These are phyloP conservation scores for Progne subis DNA, from an alignment of 2,113 vertebrate genomes.

Conservation along the genomic window DNA sequence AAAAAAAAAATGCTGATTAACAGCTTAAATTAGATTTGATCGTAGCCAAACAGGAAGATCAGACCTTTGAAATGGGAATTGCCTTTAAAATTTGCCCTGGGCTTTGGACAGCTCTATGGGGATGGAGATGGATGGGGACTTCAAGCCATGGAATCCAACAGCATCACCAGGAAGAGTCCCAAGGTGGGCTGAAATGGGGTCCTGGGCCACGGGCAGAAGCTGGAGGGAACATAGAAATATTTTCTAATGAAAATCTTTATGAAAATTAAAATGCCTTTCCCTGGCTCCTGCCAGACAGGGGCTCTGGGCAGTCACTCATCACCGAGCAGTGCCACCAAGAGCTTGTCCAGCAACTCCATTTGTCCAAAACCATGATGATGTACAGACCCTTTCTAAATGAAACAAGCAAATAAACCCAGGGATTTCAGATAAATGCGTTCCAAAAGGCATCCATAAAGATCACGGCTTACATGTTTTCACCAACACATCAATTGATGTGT, in stretches of 20 bases:
- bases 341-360: background rate
- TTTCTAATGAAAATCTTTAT: background rate
- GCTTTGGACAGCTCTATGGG: background rate
- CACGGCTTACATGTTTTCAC: background rate
- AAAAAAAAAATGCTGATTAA: background rate
- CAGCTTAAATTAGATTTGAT: background rate
- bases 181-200: rapidly evolving
- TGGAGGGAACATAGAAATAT: background rate
- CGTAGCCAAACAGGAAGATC: background rate
- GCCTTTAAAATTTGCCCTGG: background rate
- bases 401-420: background rate
- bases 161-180: background rate
- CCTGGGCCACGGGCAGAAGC: background rate
- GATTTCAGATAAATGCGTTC: background rate
- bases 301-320: background rate
- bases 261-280: background rate
- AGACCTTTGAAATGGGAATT: background rate
- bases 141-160: background rate
- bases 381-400: background rate
- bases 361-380: background rate
- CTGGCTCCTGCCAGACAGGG: background rate
- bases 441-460: slow-evolving; percentile 25
- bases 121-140: background rate
- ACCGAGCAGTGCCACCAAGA: background rate
- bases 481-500: background rate